Base-by-base conservation (phyloP, 2,113 vertebrate species). In the Gobius niger region DNA sequence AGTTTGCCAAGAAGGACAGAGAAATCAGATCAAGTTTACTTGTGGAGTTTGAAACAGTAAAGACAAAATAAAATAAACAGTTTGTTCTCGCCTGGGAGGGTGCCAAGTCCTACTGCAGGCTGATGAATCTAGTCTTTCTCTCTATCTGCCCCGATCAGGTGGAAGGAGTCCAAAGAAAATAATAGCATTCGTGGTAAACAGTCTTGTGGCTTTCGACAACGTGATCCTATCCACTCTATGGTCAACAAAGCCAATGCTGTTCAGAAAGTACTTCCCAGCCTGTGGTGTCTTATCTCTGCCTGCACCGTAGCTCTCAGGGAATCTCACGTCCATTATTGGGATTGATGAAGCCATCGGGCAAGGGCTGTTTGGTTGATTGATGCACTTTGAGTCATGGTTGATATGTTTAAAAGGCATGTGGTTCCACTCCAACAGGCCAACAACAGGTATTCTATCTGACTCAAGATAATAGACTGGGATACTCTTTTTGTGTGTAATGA, bases 1-100 rank as follows among this genome's bases (percentile, higher is more conserved):
- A 16, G 14, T 60, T 44, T 44, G 41, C 41, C 34, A 60, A 60
- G 2, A 44, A 8, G 8, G 14, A n/a, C 57, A 41, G 34, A 9
- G 19, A 56, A 56, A 56, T 56, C 53, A 44, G 40, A 60, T 60
- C n/a, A 42, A 44, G 57, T 16, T 60, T 60, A 56, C 53, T 56
- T 34, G 12, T 24, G 5, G n/a, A 60, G 40, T 44, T 14, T 60
- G 34, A 59, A 59, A 41, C 56, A 59, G 13, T 59, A 44, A 44
- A 60, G 34, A 44, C 57, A 9, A 60, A n/a, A 42, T n/a, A 42
- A 60, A 60, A 60, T 9, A 41, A 60, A 42, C 34, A 5, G 34
- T 42, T 42, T 9, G n/a, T 42, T 10, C 40, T 60, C 3, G 34
- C 42, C 14, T 42, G 5, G 57, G 14, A 41, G 54, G 40, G 12